Base-by-base conservation (phyloP, 2,797 vertebrate genomes). In the Spondyliosoma cantharus region DNA sequence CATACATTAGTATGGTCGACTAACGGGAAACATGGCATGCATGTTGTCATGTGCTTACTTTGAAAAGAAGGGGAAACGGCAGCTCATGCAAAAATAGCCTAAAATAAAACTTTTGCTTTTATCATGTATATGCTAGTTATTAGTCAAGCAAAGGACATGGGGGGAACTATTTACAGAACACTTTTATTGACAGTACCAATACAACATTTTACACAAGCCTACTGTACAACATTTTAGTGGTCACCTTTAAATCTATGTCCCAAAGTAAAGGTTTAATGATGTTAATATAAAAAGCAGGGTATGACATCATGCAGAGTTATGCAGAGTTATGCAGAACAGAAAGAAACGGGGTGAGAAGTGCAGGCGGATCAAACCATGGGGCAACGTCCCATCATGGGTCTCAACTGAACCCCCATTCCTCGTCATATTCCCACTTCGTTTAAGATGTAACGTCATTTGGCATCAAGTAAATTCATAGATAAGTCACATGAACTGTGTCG, bases 161-260 rank as follows among this genome's bases (percentile, higher is more conserved):
- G 14, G 24, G 9, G 43, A 29, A 12, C 24, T 81, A 81, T 81
- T 90, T 89, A 86, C 84, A 88, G 67, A 92, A 89, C 85, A 87
- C 76, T 82, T 95, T 95, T 94, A 95, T 95, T 95, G 68, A 93
- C 88, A 89, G 81, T 85, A 90, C 83, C 76, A 93, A 94, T 79
- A 93, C 88, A 64, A 93, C 89, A 86, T 88, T 37, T 91, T 83
- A 90, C 82, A 89, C 82, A 88, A 88, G 54, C 73, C 50, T 76
- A 88, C 84, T 84, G 69, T 81, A 92, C 89, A 90, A 90, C 84
- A 84, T 85, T 81, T 81, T 78, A 37, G 75, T 80, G 70, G 80
- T 83, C 77, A 86, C 83, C 82, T 89, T 86, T 49, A 75, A 88
- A 93, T 85, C 65, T 62, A 72, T 75, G 37, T 89, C 74, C 66